Base-by-base conservation (phyloP, 2,888 invertebrate species). In the Dascillus cervinus region DNA sequence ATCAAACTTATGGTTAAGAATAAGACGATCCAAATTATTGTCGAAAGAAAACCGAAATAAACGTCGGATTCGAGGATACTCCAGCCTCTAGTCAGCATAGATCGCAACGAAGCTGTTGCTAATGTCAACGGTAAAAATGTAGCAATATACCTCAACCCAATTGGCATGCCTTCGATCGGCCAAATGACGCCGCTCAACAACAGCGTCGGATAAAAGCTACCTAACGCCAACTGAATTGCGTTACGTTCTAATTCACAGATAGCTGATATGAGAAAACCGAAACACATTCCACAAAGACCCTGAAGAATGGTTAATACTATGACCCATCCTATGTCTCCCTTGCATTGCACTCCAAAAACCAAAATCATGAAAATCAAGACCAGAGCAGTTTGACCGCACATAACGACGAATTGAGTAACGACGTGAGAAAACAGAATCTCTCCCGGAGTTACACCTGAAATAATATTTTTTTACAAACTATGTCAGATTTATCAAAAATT, bases 161-260 rank as follows among this genome's bases (percentile, higher is more conserved):
- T 73, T 2, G 94, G 94, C 89, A 95, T 94, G 33, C 91, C 91
- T 62, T 95, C 91, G 40, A 94, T 82, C 35, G 95, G 94, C 95
- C 95, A 95, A 56, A 95, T 90, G 20, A 94, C 92, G 32, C 94
- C 94, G 51, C 90, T 90, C 25, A 94, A 75, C 34, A 95, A 68
- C 11, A 95, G 72, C 10, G 91, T 91, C 11, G 95, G 95, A 67
- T 94, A 95, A 70, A 95, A 92, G 23, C 92, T 91, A 25, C 94
- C 94, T 10, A 95, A 71, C 1, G 94, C 89, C 43, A 91, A 66
- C 56, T 94, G 92, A 58, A 94, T 92, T 21, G 94, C 92, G 66
- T 91, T 90, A 26, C 89, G 74, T 62, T 94, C 94, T 41, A 91
- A 69, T 58, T 89, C 89, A 67, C 92, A 92, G 20, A 91, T 78